These are phyloP conservation scores for Pantelozetes paolii DNA, from an alignment of 2,888 invertebrate genomes.

Conservation along the genomic window DNA sequence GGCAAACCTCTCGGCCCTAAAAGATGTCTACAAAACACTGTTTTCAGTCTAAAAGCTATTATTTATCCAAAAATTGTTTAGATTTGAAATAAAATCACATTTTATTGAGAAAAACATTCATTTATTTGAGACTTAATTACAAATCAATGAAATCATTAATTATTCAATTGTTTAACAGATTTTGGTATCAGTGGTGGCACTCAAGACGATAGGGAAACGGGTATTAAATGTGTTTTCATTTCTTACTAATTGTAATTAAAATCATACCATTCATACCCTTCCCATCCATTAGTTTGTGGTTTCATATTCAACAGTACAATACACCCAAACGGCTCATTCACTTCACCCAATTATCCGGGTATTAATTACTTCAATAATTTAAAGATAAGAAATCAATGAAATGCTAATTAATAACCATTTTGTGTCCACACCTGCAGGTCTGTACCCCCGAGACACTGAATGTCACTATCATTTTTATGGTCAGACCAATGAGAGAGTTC, in stretches of 20 bases:
- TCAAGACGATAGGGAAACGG: conserved; percentile 14
- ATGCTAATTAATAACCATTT: not conserved
- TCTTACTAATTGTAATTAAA: not conserved
- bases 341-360: conserved; percentile 81
- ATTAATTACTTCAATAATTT: conserved; percentile 52
- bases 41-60: not conserved
- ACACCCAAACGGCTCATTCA: conserved; percentile 69
- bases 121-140: no score
- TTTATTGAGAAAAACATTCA: no score
- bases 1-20: not conserved
- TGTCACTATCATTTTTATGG: conserved; percentile 54
- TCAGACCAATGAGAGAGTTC: conserved; percentile 51
- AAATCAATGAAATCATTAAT: no score
- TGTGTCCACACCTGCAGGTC: conserved; percentile 25
- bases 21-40: conserved; percentile 17
- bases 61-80: no score
- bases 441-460: conserved; percentile 52
- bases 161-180: no score
- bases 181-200: conserved; percentile 24
- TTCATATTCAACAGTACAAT: conserved; percentile 82
- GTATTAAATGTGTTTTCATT: not conserved
- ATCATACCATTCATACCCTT: no score
- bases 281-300: conserved; percentile 61
- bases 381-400: conserved; percentile 48
- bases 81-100: no score